Conservation (phyloP, 1,140 invertebrate genomes). For the Drosophila subobscura region DNA sequence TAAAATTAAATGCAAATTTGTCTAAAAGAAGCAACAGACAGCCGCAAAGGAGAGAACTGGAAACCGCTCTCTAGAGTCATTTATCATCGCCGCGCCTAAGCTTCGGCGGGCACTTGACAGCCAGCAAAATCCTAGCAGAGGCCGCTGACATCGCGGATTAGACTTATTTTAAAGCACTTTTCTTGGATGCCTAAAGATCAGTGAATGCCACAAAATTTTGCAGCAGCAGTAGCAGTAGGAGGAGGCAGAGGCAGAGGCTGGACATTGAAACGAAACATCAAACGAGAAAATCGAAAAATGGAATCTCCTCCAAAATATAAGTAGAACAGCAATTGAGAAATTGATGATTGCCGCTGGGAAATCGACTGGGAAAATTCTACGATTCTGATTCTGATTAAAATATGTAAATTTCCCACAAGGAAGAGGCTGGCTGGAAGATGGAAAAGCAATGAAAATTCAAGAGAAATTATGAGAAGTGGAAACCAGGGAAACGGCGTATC, state of each 20-base stretch:
- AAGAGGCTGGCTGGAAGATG: not conserved
- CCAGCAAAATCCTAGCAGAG: constrained; percentile 20
- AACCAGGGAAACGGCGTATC: constrained; percentile 2
- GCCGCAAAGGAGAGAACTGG: not conserved
- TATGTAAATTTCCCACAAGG: constrained; percentile 30
- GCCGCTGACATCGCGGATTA: constrained; percentile 30
- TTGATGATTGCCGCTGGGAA: constrained; percentile 37
- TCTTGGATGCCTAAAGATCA: not conserved
- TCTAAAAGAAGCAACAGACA: no score
- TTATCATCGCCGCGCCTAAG: constrained; percentile 51
- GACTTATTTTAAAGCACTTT: constrained; percentile 28
- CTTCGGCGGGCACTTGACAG: constrained; percentile 40
- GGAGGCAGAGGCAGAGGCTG: not conserved
- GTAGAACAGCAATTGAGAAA: constrained; percentile 7
- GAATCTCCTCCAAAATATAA: constrained; percentile 6
- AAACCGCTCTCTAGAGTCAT: constrained; percentile 25
- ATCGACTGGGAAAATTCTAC: constrained; percentile 1
- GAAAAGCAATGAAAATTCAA: no score
- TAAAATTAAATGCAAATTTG: constrained; percentile 20
- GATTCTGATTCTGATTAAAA: constrained; percentile 31
- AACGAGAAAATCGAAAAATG: constrained; percentile 12
- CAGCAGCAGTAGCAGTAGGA: not conserved
- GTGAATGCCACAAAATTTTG: constrained; percentile 1
- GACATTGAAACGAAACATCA: not conserved
- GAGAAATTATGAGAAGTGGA: constrained; percentile 23